Base-by-base conservation (phyloP, 2,113 vertebrate species). In the Tiliqua scincoides region DNA sequence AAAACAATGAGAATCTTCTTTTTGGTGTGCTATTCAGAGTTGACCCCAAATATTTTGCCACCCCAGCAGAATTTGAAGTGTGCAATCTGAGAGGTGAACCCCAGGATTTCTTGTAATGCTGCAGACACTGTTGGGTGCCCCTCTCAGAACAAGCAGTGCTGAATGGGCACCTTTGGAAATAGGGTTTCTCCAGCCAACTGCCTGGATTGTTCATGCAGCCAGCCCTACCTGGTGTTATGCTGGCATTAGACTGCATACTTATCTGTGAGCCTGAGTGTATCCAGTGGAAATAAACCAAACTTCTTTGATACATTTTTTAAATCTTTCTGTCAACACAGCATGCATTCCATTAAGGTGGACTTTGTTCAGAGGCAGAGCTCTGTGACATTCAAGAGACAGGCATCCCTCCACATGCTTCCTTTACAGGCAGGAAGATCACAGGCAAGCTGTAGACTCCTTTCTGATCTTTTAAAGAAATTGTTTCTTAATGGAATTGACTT, bases 401-500 rank as follows among this genome's bases (percentile, higher is more conserved):
- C 59, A 27, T 35, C 52, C 59, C 89, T 8, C 88, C 21, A 62
- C 73, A 78, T 82, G 82, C 63, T 8, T n/a, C 76, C 59, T 25
- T 43, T n/a, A 68, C 32, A 48, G 52, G n/a, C 59, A 82, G 76
- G 72, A 80, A 32, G 70, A 79, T 72, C 86, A 85, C 52, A 84
- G 87, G 85, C 85, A 87, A 91, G 94, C 83, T 90, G 76, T 8
- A 82, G 84, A 59, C 78, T 75, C 87, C 70, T 76, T 85, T 89
- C 74, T 67, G 48, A 88, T 87, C 70, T 86, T 89, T 92, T 91
- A 93, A 93, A 93, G 87, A 95, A 95, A 95, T 91, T 88, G 87
- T 25, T 84, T 90, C 89, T 93, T 93, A 93, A 95, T 95, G 92
- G 92, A 93, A 92, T 52, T 73, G 87, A 93, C 92, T 95, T 94